phyloP scores from a whole-genome alignment of 2,888 invertebrate genomes.

The Sympetrum striolatum region DNA sequence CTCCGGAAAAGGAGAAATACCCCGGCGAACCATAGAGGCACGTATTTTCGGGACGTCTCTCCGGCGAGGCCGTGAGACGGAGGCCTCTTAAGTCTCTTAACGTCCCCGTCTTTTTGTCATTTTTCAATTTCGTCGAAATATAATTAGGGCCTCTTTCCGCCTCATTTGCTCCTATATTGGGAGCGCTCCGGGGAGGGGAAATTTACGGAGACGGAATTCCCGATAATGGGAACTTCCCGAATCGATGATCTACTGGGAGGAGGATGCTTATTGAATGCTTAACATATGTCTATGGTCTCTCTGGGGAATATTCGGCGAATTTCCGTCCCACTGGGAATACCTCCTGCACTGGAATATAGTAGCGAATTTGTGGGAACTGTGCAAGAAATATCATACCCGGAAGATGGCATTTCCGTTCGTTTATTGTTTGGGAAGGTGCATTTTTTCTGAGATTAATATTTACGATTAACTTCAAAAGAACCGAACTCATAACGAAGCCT shows the following conservation, averaged over 20 bases:
- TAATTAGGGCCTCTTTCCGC: background rate
- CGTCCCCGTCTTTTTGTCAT: background rate
- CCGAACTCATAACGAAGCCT: too few species aligned
- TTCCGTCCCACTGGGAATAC: too few species aligned
- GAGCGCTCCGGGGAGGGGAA: background rate
- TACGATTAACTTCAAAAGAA: too few species aligned
- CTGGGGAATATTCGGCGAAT: too few species aligned
- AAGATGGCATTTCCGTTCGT: too few species aligned
- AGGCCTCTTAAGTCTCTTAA: background rate
- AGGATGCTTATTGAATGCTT: too few species aligned
- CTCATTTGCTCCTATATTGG: background rate
- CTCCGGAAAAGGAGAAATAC: background rate
- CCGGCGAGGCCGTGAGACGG: background rate
- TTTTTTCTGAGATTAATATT: too few species aligned
- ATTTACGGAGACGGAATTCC: background rate
- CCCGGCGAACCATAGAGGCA: background rate
- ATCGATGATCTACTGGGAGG: background rate
- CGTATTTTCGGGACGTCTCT: background rate
- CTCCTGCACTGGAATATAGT: too few species aligned
- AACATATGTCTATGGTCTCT: too few species aligned
- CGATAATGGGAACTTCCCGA: background rate
- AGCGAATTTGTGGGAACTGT: too few species aligned
- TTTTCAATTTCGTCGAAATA: background rate
- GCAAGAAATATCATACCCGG: too few species aligned
- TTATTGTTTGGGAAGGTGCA: too few species aligned